Percentiles rank a stretch among this genome's conserved stretches.
phyloP scores from a whole-genome alignment of 1,140 invertebrate genomes.

The Tetramorium alpestre region DNA sequence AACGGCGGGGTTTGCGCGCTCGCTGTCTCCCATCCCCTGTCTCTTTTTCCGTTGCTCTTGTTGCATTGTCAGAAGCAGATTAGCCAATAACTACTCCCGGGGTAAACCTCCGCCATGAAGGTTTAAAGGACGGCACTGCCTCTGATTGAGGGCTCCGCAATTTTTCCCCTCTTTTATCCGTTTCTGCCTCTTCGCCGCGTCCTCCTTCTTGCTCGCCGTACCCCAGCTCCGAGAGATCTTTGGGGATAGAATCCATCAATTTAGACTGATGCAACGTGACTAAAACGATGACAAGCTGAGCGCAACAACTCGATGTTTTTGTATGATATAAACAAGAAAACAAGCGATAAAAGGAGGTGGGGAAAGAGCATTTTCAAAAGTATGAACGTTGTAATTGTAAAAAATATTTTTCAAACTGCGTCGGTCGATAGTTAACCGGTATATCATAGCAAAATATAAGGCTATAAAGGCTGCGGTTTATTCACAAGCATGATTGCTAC shows the following conservation, averaged over 20 bases:
- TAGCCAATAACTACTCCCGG: conserved; percentile 74
- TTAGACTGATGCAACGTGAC: conserved; percentile 6
- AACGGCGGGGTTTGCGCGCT: conserved; percentile 62
- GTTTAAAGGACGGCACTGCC: conserved; percentile 44
- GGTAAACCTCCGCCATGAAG: conserved; percentile 50
- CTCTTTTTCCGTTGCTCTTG: conserved; percentile 64
- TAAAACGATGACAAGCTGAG: background rate
- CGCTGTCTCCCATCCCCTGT: conserved; percentile 36
- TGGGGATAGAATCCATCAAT: conserved; percentile 39
- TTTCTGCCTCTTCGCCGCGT: background rate
- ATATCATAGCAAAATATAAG: conserved; percentile 16
- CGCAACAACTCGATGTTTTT: conserved; percentile 6
- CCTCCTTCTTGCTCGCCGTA: background rate
- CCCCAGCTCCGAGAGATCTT: background rate
- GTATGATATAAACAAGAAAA: background rate
- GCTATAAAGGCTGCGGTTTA: conserved; percentile 28
- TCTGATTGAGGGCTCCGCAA: conserved; percentile 50
- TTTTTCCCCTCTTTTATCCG: background rate
- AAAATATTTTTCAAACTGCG: conserved; percentile 2
- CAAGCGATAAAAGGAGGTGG: background rate
- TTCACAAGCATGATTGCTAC: conserved; percentile 6
- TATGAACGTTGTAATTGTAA: background rate
- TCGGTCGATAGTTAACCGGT: conserved; percentile 14
- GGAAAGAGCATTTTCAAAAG: background rate
- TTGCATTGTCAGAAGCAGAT: conserved; percentile 81